A percentile compares a stretch with the other conserved stretches of the same genome.
Evolutionary conservation across 2,113 vertebrate species (phyloP).

Genomic region (Cryptomyrus ogoouensis): DNA sequence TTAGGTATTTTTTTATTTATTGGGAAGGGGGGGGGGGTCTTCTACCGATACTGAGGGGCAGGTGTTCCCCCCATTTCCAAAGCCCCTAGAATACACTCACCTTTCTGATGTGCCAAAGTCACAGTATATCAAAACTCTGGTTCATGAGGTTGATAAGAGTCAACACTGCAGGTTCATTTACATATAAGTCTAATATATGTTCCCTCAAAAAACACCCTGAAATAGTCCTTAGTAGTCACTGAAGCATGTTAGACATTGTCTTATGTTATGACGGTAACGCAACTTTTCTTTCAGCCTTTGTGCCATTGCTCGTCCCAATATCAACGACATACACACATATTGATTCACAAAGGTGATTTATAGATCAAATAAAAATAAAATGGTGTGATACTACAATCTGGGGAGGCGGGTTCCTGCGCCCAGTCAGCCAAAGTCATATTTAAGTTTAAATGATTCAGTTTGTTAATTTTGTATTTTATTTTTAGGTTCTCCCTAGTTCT

Average conservation of each 20-base stretch:
- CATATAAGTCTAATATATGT: neutral
- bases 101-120: neutral
- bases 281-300: neutral
- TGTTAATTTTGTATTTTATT: no score
- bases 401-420: no score
- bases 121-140: neutral
- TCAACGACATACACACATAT: neutral
- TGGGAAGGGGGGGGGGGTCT: neutral
- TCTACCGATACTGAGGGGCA: no score
- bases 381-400: no score
- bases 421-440: no score
- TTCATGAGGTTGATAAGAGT: neutral
- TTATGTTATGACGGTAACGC: neutral
- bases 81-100: neutral
- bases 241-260: neutral
- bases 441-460: no score
- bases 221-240: neutral
- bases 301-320: neutral
- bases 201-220: neutral
- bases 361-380: no score
- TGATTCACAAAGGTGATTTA: no score
- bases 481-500: neutral
- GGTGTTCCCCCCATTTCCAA: neutral
- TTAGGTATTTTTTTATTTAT: neutral
- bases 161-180: neutral